A percentile compares a stretch with the other conserved stretches of the same genome.
These are phyloP conservation scores for Mesembrinibis cayennensis DNA, from an alignment of 2,113 vertebrate genomes.

Conservation along the genomic window DNA sequence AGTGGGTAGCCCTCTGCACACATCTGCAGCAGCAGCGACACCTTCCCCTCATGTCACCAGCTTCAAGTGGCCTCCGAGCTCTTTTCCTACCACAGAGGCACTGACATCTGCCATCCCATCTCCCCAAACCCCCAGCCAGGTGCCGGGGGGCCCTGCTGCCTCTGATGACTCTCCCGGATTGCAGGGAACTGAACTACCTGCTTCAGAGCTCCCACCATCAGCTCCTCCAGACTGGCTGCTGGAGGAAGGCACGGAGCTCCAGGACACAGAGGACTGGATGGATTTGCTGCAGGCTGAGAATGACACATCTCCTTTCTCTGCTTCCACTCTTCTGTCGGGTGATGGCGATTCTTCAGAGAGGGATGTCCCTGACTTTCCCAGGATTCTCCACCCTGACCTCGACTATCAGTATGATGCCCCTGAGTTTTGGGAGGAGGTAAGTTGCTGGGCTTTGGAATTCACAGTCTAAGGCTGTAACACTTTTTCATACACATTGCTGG, in stretches of 20 bases:
- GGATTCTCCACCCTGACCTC: slow-evolving; percentile 80
- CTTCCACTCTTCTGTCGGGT: slow-evolving; percentile 89
- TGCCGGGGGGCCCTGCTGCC: slow-evolving; percentile 17
- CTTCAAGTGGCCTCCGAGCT: slow-evolving; percentile 45
- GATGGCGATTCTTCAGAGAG: slow-evolving; percentile 88
- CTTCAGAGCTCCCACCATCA: slow-evolving; percentile 54
- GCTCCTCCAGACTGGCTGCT: slow-evolving; percentile 40
- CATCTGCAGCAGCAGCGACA: background rate
- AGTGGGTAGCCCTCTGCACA: background rate
- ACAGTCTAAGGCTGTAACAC: background rate
- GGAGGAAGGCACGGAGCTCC: slow-evolving; percentile 66
- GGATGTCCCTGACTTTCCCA: slow-evolving; percentile 78
- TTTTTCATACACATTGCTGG: background rate
- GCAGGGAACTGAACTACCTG: slow-evolving; percentile 30
- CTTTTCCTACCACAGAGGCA: slow-evolving; percentile 44
- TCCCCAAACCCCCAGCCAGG: slow-evolving; percentile 21
- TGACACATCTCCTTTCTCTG: slow-evolving; percentile 83
- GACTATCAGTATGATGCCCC: slow-evolving; percentile 90
- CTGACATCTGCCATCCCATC: slow-evolving; percentile 47
- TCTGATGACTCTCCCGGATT: slow-evolving; percentile 61
- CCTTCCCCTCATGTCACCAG: slow-evolving; percentile 12
- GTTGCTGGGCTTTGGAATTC: slow-evolving; percentile 18
- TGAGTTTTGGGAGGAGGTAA: slow-evolving; percentile 87
- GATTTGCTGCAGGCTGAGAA: slow-evolving; percentile 79
- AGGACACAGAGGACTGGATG: slow-evolving; percentile 74